Evolutionary conservation across 2,888 invertebrate genomes (phyloP).

Genomic region (Ommatoiulus sabulosus): DNA sequence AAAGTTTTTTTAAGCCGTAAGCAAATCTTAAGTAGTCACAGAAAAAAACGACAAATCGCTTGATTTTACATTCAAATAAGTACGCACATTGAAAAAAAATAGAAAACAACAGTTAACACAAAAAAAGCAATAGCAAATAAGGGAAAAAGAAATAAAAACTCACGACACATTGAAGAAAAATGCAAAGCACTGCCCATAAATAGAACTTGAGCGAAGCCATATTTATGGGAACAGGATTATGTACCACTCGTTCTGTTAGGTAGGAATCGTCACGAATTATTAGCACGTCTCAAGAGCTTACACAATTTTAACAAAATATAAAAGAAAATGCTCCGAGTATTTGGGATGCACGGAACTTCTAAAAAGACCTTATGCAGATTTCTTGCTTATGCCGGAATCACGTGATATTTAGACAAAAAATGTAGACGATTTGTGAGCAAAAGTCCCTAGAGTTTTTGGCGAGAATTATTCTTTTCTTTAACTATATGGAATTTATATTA

Average conservation of each 20-base stretch:
- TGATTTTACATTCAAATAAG: not conserved
- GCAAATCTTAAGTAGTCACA: not conserved
- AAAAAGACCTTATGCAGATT: no score
- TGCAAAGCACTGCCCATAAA: constrained; percentile 47
- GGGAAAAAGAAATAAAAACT: constrained; percentile 37
- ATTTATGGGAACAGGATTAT: constrained; percentile 41
- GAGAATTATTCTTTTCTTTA: not conserved
- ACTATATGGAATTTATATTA: not conserved
- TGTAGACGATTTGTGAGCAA: no score
- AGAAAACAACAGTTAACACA: not conserved
- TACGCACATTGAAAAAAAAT: not conserved
- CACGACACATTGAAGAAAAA: constrained; percentile 47
- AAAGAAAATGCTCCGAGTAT: not conserved
- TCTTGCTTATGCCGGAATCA: no score
- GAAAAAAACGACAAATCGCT: not conserved
- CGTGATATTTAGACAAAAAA: no score
- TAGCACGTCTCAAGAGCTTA: not conserved
- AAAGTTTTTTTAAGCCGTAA: not conserved
- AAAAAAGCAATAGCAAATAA: constrained; percentile 24
- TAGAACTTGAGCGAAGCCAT: constrained; percentile 48
- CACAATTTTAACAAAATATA: not conserved
- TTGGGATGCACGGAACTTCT: not conserved
- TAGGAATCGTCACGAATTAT: constrained; percentile 38
- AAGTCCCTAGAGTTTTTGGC: no score
- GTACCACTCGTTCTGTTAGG: constrained; percentile 37